Conservation (phyloP, 2,888 invertebrate genomes). For the Meiosimyza platycephala region DNA sequence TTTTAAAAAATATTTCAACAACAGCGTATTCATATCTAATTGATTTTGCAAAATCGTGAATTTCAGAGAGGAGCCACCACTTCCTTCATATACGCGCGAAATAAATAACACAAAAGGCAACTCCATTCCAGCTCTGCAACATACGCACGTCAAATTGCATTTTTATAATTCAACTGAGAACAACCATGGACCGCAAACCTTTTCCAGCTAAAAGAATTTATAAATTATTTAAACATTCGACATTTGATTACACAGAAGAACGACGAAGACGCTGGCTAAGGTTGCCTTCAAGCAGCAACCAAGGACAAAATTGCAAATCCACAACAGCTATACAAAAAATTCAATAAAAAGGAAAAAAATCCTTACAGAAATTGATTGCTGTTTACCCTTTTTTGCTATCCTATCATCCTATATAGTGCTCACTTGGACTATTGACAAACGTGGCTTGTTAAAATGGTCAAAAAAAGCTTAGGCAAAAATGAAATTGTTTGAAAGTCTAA, state of each 20-base stretch:
- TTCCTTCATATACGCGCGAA: too few species aligned
- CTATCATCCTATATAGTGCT: neutral
- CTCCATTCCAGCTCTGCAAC: neutral
- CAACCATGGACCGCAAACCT: neutral
- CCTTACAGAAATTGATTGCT: slow-evolving; percentile 27
- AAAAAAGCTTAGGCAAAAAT: slow-evolving; percentile 33
- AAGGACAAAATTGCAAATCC: slow-evolving; percentile 13
- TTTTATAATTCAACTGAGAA: slow-evolving; percentile 16
- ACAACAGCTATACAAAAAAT: neutral
- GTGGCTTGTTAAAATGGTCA: slow-evolving; percentile 37
- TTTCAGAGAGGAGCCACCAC: neutral
- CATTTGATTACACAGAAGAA: neutral
- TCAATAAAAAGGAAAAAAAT: slow-evolving; percentile 20
- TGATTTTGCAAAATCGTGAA: slow-evolving; percentile 1
- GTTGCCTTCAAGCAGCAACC: neutral
- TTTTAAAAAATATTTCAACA: too few species aligned
- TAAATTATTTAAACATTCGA: slow-evolving; percentile 29
- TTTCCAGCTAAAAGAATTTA: slow-evolving; percentile 22
- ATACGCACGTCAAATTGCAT: slow-evolving; percentile 23
- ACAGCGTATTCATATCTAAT: neutral
- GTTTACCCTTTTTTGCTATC: slow-evolving; percentile 13
- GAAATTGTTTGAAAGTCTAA: slow-evolving; percentile 22
- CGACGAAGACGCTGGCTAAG: neutral
- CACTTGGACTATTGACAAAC: slow-evolving; percentile 26
- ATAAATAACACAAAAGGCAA: too few species aligned